These are phyloP conservation scores for Eristalis pertinax DNA, from an alignment of 2,888 invertebrate genomes.

Conservation along the genomic window DNA sequence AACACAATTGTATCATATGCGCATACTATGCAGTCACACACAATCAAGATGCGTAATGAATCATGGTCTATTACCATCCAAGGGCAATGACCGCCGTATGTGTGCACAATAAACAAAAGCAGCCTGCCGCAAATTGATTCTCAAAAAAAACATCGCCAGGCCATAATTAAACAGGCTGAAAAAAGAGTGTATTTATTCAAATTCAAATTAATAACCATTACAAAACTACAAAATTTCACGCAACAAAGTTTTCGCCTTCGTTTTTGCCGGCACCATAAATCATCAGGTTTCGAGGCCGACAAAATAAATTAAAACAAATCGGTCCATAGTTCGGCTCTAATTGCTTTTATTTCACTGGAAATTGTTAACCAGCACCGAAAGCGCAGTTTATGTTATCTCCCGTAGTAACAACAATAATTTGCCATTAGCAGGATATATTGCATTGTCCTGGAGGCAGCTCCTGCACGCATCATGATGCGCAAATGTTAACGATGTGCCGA, in stretches of 20 bases:
- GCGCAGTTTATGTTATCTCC: neutral
- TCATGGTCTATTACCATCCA: too few relatives aligned
- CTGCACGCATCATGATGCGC: constrained; percentile 1
- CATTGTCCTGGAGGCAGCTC: constrained; percentile 8
- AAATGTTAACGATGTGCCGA: constrained; percentile 37
- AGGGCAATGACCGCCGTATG: too few relatives aligned
- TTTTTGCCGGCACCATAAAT: constrained; percentile 15
- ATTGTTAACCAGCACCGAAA: neutral
- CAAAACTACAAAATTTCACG: neutral
- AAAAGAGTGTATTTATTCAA: neutral
- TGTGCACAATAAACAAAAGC: too few relatives aligned
- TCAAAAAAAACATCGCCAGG: neutral
- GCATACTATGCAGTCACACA: too few relatives aligned
- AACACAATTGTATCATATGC: too few relatives aligned
- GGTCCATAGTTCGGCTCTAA: constrained; percentile 36
- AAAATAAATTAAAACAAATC: constrained; percentile 55
- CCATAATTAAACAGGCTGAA: neutral
- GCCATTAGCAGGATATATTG: constrained; percentile 43
- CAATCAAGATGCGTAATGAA: too few relatives aligned
- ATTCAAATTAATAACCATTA: neutral
- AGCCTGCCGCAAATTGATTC: neutral
- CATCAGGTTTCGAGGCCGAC: constrained; percentile 29
- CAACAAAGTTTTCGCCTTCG: neutral
- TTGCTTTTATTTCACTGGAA: constrained; percentile 45
- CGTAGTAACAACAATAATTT: constrained; percentile 26